Conservation (phyloP, 2,113 vertebrate species). For the Cinclus mexicanus region DNA sequence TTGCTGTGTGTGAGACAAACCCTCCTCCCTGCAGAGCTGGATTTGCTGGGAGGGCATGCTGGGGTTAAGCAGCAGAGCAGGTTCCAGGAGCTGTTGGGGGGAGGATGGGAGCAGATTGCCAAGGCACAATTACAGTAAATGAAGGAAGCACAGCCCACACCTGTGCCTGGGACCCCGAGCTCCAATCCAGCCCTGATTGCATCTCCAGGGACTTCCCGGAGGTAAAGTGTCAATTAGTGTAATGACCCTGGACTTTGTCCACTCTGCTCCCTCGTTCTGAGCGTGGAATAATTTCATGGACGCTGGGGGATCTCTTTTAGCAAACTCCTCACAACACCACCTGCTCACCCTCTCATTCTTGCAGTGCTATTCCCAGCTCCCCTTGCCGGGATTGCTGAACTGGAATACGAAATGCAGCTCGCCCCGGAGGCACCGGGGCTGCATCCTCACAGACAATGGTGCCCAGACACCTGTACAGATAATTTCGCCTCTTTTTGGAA, state of each 20-base stretch:
- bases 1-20: background rate
- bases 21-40: background rate
- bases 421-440: background rate
- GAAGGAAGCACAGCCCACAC: conserved; percentile 66
- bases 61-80: conserved; percentile 48
- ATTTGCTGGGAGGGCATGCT: background rate
- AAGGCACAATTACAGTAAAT: conserved; percentile 67
- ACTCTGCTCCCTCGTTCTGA: conserved; percentile 19
- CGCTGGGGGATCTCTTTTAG: conserved; percentile 58
- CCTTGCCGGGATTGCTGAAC: background rate
- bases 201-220: conserved; percentile 62
- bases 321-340: conserved; percentile 45
- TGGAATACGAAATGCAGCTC: conserved; percentile 1
- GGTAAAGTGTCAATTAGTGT: conserved; percentile 75
- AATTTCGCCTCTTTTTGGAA: background rate
- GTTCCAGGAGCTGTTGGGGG: background rate
- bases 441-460: background rate
- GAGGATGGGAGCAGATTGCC: conserved; percentile 55
- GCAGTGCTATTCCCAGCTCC: conserved; percentile 44
- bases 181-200: conserved; percentile 65
- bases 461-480: conserved; percentile 23
- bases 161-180: conserved; percentile 62
- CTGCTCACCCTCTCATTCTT: conserved; percentile 64
- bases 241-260: conserved; percentile 71
- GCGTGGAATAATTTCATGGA: conserved; percentile 45